A percentile compares a stretch with the other conserved stretches of the same genome.
Evolutionary conservation across 2,888 invertebrate species (phyloP).

Genomic region (Belgica antarctica): DNA sequence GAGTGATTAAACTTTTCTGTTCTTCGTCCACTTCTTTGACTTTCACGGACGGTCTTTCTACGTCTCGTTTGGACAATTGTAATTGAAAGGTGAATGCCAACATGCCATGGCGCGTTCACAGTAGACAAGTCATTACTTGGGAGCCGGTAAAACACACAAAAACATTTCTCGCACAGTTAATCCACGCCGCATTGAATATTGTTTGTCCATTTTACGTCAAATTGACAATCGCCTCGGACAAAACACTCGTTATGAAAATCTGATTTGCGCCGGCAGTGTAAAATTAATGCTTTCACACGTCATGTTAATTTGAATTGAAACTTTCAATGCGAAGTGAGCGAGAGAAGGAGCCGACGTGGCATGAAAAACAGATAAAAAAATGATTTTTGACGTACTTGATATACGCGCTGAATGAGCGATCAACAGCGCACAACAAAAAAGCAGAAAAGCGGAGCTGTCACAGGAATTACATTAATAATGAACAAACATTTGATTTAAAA

Average conservation of each 20-base stretch:
- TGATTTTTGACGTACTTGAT: neutral
- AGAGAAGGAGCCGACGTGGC: neutral
- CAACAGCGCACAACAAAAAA: conserved; percentile 19
- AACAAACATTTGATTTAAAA: conserved; percentile 40
- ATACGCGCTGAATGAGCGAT: neutral
- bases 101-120: neutral
- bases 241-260: neutral
- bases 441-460: conserved; percentile 4
- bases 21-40: no score
- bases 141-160: neutral
- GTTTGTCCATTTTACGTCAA: conserved; percentile 10
- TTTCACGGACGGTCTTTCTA: no score
- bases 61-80: conserved; percentile 1
- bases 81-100: conserved; percentile 30
- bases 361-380: neutral
- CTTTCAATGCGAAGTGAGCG: neutral
- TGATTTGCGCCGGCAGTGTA: neutral
- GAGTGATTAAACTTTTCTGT: neutral
- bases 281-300: conserved; percentile 21
- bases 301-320: conserved; percentile 20
- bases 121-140: neutral
- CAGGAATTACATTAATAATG: conserved; percentile 37
- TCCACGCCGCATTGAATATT: neutral
- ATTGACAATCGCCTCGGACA: neutral
- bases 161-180: neutral